A percentile compares a stretch with the other conserved stretches of the same genome.
Conservation (phyloP, 2,113 vertebrate species). For the Percopsis transmontana region DNA sequence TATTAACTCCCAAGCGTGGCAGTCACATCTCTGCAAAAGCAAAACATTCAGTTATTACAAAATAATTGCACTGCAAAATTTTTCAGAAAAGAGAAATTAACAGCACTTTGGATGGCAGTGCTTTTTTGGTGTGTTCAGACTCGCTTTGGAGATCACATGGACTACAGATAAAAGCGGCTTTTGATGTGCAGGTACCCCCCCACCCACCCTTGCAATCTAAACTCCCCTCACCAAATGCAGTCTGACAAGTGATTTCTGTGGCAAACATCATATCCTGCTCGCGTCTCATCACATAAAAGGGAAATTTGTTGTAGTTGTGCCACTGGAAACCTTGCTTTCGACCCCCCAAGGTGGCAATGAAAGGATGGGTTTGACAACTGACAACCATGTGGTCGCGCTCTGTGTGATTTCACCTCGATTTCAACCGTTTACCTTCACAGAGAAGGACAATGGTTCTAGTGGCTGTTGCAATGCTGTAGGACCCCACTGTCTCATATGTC, state of each 20-base stretch:
- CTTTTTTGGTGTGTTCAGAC: conserved; percentile 3
- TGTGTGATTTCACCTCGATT: conserved; percentile 24
- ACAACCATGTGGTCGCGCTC: conserved; percentile 36
- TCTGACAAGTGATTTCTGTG: conserved; percentile 28
- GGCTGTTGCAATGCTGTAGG: conserved; percentile 33
- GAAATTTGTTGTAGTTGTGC: conserved; percentile 35
- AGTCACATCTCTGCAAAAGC: conserved; percentile 3
- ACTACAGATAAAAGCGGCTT: conserved; percentile 9
- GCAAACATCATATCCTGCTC: conserved; percentile 19
- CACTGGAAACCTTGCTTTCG: conserved; percentile 24
- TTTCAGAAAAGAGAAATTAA: neutral
- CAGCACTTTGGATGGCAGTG: neutral
- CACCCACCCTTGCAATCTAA: neutral
- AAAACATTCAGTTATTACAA: conserved; percentile 19
- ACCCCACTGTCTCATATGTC: conserved; percentile 27
- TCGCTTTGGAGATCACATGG: conserved; percentile 22
- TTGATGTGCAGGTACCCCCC: conserved; percentile 18
- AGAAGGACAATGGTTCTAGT: conserved; percentile 27
- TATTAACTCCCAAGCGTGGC: neutral
- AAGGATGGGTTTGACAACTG: conserved; percentile 26
- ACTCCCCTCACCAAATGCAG: neutral
- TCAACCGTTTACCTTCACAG: conserved; percentile 36
- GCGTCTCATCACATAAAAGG: conserved; percentile 32
- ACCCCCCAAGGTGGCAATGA: conserved; percentile 12
- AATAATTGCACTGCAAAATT: conserved; percentile 9